Percentiles rank a stretch among this genome's conserved stretches.
Conservation (phyloP, 2,113 vertebrate species). For the Emydura subglobosa region DNA sequence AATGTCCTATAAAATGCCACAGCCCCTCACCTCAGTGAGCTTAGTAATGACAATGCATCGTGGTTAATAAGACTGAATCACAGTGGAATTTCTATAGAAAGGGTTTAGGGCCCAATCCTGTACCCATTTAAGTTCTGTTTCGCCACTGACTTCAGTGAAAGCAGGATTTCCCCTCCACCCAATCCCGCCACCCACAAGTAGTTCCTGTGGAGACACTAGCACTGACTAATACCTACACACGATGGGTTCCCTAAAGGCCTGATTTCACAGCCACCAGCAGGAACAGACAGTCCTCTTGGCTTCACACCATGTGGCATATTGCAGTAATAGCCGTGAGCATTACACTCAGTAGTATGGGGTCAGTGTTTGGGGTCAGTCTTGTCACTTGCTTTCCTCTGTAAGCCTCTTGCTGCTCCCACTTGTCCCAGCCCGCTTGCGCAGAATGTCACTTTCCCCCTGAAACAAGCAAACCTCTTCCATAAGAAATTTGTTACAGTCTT, state of each 20-base stretch:
- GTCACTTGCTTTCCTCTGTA: not conserved
- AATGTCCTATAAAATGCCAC: not conserved
- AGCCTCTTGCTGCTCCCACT: not conserved
- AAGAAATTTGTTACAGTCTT: not conserved
- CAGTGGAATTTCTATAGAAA: not conserved
- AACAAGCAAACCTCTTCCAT: not conserved
- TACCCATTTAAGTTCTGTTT: not conserved
- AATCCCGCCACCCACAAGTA: not conserved
- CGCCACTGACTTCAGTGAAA: not conserved
- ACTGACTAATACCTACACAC: not conserved
- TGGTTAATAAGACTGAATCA: not conserved
- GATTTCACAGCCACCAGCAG: not conserved
- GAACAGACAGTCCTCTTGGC: not conserved
- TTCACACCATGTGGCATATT: not conserved
- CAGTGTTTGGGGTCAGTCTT: not conserved
- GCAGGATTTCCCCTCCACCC: not conserved
- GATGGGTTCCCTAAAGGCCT: not conserved
- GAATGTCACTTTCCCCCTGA: not conserved
- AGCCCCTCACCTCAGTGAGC: not conserved
- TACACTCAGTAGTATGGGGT: not conserved
- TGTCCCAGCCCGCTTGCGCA: not conserved
- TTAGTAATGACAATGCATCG: not conserved
- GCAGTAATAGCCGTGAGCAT: not conserved
- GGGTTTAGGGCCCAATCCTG: not conserved
- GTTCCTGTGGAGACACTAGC: not conserved